Evolutionary conservation across 2,888 invertebrate species (phyloP), one percentile per base, ranked within the genome.

Genomic region (Cancer borealis): DNA sequence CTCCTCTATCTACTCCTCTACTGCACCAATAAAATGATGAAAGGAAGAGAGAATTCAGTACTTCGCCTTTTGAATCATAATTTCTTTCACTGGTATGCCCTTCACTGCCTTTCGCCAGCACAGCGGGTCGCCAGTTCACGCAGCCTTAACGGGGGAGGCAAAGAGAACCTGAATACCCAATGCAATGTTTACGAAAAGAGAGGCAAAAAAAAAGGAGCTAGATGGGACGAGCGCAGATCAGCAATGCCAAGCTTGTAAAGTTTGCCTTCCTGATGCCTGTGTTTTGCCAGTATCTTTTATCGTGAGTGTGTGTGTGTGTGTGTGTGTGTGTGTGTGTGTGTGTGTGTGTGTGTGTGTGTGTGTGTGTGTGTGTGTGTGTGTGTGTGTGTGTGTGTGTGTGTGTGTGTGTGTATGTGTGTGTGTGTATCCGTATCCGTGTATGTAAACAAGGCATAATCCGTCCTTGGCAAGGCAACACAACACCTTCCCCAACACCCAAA

Each of bases 121-220:
- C 54, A 54, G 54, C 54, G 17, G 54, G 54, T 14, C 10, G 17
- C 54, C 12, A 17, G 12, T 54, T 10, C 73, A 26, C 73, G n/a
- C 73, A 26, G 21, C 10, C 30, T 10, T 79, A 21, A 26, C 73
- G n/a, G 10, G 10, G 10, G 21, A 10, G 30, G 54, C 54, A 17
- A 79, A 79, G 73, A 79, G 26, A 79, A 79, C 73, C 73, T n/a
- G 73, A 79, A 79, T 79, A 79, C 5, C 26, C 26, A 79, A 79
- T 30, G 6, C 26, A 26, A 30, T 79, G 30, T 26, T 79, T 79
- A 26, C n/a, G 73, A 79, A 79, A 79, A 26, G 73, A 10, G 73
- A 60, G 73, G 66, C n/a, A n/a, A n/a, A 6, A 73, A 73, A 21
- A 73, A n/a, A 73, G 26, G n/a, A n/a, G 26, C 5, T 4, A 73